Evolutionary conservation across 2,113 vertebrate species (phyloP).

Genomic region (Loxodonta africana): DNA sequence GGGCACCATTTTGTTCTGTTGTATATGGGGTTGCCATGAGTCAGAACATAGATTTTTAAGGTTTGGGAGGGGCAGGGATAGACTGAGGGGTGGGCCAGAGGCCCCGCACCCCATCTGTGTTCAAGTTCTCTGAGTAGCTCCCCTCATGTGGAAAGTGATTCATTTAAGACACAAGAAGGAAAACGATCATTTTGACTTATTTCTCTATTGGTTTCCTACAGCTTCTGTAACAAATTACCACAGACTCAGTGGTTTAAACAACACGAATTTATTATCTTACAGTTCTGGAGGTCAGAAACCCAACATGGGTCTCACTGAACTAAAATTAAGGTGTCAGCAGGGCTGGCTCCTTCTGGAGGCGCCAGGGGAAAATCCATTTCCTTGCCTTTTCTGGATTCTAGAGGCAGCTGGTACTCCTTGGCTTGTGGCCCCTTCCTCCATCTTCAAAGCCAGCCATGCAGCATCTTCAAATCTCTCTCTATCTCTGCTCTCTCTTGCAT

Average conservation of each 20-base stretch:
- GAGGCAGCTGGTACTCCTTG: background rate
- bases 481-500: background rate
- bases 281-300: too few relatives aligned
- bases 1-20: too few relatives aligned
- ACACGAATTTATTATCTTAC: too few relatives aligned
- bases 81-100: background rate
- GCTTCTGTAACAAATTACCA: background rate
- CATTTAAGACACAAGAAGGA: background rate
- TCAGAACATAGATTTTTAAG: background rate
- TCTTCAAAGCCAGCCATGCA: background rate
- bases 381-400: background rate
- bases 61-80: background rate
- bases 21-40: too few relatives aligned
- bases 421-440: background rate
- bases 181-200: background rate
- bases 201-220: background rate
- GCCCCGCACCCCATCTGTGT: rapidly evolving
- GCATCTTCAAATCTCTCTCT: background rate
- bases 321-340: background rate
- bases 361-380: background rate
- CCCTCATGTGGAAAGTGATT: background rate
- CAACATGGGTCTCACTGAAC: too few relatives aligned
- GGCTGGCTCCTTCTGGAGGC: background rate
- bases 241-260: too few relatives aligned
- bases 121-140: background rate